These are phyloP conservation scores for Lacerta viridis DNA, from an alignment of 2,797 vertebrate species.

Conservation along the genomic window DNA sequence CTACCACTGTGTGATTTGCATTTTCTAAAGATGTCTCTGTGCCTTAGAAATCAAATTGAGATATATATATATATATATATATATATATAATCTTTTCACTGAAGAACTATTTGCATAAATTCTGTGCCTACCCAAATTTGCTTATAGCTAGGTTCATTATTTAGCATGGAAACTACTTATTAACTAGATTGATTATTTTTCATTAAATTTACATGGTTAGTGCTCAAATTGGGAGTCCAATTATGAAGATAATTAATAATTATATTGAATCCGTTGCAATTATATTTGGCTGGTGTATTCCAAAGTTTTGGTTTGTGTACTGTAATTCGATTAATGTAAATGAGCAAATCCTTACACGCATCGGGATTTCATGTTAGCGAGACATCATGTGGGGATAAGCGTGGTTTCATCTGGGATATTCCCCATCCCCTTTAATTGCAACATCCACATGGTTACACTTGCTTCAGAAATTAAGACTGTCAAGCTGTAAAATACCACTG, in stretches of 20 bases:
- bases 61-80: background rate
- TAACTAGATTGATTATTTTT: constrained; percentile 30
- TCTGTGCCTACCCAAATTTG: background rate
- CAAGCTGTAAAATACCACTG: background rate
- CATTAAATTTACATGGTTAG: constrained; percentile 9
- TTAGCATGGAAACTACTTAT: constrained; percentile 28
- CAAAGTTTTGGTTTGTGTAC: constrained; percentile 13
- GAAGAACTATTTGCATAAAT: constrained; percentile 4
- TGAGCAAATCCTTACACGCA: background rate
- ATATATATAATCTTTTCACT: background rate
- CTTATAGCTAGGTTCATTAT: constrained; percentile 5
- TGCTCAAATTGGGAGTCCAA: background rate
- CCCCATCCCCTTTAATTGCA: background rate
- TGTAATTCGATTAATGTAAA: background rate
- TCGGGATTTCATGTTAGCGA: background rate
- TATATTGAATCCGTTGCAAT: background rate
- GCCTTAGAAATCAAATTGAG: constrained; percentile 35
- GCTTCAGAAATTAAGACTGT: constrained; percentile 5
- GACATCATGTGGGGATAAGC: background rate
- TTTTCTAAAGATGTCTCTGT: constrained; percentile 37
- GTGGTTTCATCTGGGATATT: background rate
- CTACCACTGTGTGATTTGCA: constrained; percentile 51
- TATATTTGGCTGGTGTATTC: background rate
- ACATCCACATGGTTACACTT: accelerated
- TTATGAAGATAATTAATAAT: background rate